Evolutionary conservation across 2,113 vertebrate species (phyloP), one percentile per base, ranked within the genome.

Genomic region (Epinephelus moara): DNA sequence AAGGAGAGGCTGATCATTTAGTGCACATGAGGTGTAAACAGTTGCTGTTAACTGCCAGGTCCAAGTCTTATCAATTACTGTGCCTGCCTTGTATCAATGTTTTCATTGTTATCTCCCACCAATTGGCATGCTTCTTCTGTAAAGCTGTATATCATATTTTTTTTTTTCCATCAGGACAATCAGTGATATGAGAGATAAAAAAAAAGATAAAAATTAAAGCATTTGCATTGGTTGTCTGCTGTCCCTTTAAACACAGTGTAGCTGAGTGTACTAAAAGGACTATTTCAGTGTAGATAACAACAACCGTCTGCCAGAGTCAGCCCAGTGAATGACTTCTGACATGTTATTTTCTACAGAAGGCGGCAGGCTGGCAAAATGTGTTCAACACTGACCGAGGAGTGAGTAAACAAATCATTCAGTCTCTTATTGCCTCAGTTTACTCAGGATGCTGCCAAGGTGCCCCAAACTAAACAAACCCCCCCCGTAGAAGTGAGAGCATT

Each of bases 171-270:
- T 62, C 37, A n/a, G 9, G 30, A 4, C 18, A 11, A 40, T 66
- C 55, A 60, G 21, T 13, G 10, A 64, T 11, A 23, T 40, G 27
- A 25, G 10, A 64, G 3, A 12, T 19, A 12, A 4, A 40, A 17
- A 17, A 45, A 73, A 53, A 15, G 10, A 50, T 6, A 73, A 53
- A 17, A 21, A 42, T 12, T 6, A 30, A 40, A 60, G 67, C 7
- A 70, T 42, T 42, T 37, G 30, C 56, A 66, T 4, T 74, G 33
- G 30, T n/a, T 21, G 12, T 19, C 17, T 75, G 64, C 23, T 67
- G n/a, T 27, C 70, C 49, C 75, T 89, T 89, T 80, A 89, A 83
- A 72, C 23, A 63, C n/a, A 81, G 49, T 72, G 69, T 2, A 71
- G 74, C 23, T n/a, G 57, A 69, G 68, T 62, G 60, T 40, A 85